These are phyloP conservation scores for Cylloceria caligata DNA, from an alignment of 2,888 invertebrate genomes.

Conservation along the genomic window DNA sequence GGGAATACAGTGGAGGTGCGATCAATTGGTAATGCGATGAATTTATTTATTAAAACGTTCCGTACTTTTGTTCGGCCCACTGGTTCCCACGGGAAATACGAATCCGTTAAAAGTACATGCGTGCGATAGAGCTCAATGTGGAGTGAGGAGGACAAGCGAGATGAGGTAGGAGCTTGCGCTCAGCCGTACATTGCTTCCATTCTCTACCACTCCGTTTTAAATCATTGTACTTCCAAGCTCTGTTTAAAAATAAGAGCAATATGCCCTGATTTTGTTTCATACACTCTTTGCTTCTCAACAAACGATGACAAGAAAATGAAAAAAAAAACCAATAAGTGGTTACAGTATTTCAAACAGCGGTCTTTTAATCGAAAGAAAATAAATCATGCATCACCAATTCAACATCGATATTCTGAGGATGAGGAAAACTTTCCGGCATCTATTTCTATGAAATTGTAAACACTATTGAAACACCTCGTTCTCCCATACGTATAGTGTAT, in stretches of 20 bases:
- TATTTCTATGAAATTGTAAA: no score
- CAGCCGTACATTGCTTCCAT: background rate
- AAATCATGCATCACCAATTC: no score
- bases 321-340: no score
- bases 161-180: background rate
- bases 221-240: background rate
- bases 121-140: constrained; percentile 36
- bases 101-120: constrained; percentile 74
- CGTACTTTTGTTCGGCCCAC: constrained; percentile 74
- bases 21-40: constrained; percentile 76
- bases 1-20: constrained; percentile 55
- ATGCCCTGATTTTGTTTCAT: background rate
- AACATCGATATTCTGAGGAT: no score
- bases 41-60: constrained; percentile 81
- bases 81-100: constrained; percentile 80
- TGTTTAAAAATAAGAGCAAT: background rate
- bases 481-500: background rate
- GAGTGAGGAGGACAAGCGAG: background rate
- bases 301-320: no score
- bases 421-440: no score
- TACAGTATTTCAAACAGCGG: no score
- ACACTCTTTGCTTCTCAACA: no score
- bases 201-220: background rate
- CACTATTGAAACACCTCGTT: background rate
- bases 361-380: no score